Conservation (phyloP, 2,113 vertebrate genomes). For the Zootoca vivipara region DNA sequence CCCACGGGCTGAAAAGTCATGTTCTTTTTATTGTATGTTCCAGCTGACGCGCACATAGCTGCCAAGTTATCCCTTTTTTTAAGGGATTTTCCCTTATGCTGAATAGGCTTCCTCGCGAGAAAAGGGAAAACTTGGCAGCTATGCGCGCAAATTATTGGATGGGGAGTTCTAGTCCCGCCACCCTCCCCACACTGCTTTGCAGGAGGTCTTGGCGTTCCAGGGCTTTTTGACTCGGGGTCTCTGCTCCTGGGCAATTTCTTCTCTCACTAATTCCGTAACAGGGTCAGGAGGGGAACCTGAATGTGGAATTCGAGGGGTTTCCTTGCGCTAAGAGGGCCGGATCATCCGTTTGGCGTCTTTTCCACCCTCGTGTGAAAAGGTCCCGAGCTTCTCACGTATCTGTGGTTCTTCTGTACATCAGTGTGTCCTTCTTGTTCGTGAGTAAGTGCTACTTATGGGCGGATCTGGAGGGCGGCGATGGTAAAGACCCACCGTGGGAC, state of each 20-base stretch:
- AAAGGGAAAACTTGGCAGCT: no score
- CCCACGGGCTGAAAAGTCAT: conserved; percentile 3
- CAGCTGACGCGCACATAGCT: no score
- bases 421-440: neutral
- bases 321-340: no score
- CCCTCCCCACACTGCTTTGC: neutral
- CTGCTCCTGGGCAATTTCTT: neutral
- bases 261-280: neutral
- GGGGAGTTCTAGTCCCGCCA: neutral
- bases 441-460: neutral
- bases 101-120: no score
- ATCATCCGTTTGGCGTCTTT: no score
- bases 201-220: no score
- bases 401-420: neutral
- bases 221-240: accelerated
- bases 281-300: no score
- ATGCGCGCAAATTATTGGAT: neutral
- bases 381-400: neutral
- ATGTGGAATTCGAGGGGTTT: neutral
- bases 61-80: no score
- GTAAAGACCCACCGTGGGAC: neutral
- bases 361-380: neutral
- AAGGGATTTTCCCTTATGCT: no score
- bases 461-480: no score
- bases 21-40: conserved; percentile 5